phyloP scores from a whole-genome alignment of 2,888 invertebrate species.

The Drosophila kuntzei region DNA sequence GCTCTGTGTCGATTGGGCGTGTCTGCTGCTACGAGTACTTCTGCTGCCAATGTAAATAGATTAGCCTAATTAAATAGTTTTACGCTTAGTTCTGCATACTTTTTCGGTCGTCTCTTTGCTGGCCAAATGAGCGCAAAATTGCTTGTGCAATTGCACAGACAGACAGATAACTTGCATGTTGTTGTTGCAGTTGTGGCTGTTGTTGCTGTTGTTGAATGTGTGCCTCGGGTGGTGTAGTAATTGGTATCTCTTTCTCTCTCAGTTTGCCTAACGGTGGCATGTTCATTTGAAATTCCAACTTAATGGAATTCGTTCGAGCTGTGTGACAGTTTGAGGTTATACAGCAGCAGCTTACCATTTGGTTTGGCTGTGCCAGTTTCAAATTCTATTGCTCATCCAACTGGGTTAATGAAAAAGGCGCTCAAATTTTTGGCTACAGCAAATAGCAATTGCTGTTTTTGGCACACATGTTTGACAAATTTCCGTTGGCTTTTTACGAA shows the following conservation, averaged over 20 bases:
- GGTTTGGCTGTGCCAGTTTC: conserved; percentile 14
- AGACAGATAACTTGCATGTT: conserved; percentile 15
- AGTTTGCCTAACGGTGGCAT: conserved; percentile 6
- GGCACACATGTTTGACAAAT: conserved; percentile 27
- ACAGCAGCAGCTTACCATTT: conserved; percentile 7
- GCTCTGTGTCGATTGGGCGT: conserved; percentile 16
- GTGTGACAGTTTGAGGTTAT: conserved; percentile 43
- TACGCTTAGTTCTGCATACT: conserved; percentile 41
- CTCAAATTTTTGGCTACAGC: conserved; percentile 23
- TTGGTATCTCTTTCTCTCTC: conserved; percentile 25
- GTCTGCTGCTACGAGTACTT: conserved; percentile 14
- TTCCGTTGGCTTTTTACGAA: conserved; percentile 6
- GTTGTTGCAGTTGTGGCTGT: conserved; percentile 3
- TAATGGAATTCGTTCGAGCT: conserved; percentile 49
- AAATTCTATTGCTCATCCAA: conserved; percentile 25
- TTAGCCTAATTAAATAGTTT: conserved; percentile 75
- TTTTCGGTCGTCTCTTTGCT: conserved; percentile 19
- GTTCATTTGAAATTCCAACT: conserved; percentile 41
- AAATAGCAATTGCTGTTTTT: conserved; percentile 18
- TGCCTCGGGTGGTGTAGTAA: conserved; percentile 26
- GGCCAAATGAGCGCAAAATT: conserved; percentile 56
- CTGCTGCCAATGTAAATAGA: conserved; percentile 61
- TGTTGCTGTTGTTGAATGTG: conserved; percentile 4
- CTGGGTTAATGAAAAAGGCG: conserved; percentile 39
- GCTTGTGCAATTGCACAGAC: conserved; percentile 43